Conservation (phyloP, 2,113 vertebrate genomes). For the Saimiri boliviensis region DNA sequence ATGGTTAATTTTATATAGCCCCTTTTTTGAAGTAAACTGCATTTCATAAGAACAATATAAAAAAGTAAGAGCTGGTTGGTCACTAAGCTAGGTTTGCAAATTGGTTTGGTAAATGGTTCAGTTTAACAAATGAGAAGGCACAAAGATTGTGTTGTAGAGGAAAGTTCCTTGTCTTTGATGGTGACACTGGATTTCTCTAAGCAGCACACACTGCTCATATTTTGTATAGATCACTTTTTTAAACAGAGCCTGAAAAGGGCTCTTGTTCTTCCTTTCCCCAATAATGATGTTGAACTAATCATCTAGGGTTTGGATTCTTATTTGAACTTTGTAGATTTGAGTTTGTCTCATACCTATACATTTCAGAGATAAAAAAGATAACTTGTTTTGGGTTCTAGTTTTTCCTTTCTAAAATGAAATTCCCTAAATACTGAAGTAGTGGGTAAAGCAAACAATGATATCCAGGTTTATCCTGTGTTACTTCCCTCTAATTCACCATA, state of each 20-base stretch:
- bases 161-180: conserved; percentile 2
- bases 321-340: conserved; percentile 46
- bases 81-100: neutral
- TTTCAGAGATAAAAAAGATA: conserved; percentile 32
- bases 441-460: neutral
- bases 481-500: neutral
- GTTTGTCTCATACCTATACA: neutral
- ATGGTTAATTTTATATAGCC: neutral
- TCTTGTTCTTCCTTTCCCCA: conserved; percentile 13
- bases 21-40: neutral
- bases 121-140: neutral
- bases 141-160: neutral
- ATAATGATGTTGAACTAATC: conserved; percentile 39
- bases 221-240: conserved; percentile 16
- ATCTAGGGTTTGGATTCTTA: conserved; percentile 18
- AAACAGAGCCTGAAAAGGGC: neutral
- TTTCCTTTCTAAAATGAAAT: neutral
- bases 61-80: conserved; percentile 26
- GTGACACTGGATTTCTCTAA: neutral
- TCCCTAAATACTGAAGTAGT: neutral
- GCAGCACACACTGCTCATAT: neutral
- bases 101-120: neutral
- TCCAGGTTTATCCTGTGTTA: neutral
- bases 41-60: conserved; percentile 35
- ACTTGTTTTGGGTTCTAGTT: neutral